phyloP scores from a whole-genome alignment of 1,140 invertebrate species.

The Pygmarrhopalites habei region DNA sequence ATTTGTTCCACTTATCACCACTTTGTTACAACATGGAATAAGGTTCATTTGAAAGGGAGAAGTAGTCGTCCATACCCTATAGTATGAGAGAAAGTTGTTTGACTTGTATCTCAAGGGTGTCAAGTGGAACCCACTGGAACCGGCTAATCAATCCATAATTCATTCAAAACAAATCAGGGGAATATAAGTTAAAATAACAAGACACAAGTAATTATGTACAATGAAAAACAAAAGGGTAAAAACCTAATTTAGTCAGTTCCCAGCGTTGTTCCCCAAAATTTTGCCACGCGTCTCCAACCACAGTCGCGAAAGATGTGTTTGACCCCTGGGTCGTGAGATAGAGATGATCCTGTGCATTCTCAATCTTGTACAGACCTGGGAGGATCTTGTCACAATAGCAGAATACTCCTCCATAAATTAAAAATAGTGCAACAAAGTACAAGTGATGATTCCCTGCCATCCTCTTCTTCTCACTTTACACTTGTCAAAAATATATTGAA shows the following conservation, averaged over 20 bases:
- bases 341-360: background rate
- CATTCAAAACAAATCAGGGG: background rate
- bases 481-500: too few species aligned
- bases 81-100: conserved; percentile 8
- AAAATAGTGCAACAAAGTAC: too few species aligned
- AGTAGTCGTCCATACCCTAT: too few species aligned
- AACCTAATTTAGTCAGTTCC: conserved; percentile 3
- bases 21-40: too few species aligned
- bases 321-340: background rate
- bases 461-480: too few species aligned
- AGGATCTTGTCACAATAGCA: too few species aligned
- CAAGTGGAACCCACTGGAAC: background rate
- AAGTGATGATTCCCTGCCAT: too few species aligned
- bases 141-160: too few species aligned
- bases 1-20: too few species aligned
- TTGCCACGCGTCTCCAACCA: background rate
- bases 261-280: conserved; percentile 4
- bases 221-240: background rate
- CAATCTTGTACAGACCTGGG: too few species aligned
- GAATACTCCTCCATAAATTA: too few species aligned
- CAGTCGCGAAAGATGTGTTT: background rate
- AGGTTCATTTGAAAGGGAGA: too few species aligned
- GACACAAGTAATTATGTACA: background rate
- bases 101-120: background rate
- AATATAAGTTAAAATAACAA: background rate